Percentiles rank a stretch among this genome's conserved stretches.
These are phyloP conservation scores for Crotalus viridis DNA, from an alignment of 2,113 vertebrate genomes.

Conservation along the genomic window DNA sequence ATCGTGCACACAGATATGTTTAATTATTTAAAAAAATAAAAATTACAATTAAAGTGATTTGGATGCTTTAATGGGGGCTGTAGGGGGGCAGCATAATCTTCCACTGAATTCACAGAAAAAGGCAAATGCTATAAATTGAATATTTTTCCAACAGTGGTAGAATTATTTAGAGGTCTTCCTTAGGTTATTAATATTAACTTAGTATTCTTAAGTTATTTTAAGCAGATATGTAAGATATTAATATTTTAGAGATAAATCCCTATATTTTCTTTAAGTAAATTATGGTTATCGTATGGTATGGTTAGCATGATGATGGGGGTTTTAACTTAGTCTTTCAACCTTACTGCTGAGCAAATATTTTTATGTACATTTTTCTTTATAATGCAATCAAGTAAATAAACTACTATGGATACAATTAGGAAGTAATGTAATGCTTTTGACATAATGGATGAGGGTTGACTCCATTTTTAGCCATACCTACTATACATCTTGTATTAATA, in stretches of 20 bases:
- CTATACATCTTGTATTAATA: too few species aligned
- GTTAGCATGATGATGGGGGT: neutral
- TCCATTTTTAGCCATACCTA: too few species aligned
- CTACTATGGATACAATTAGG: neutral
- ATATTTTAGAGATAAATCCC: neutral
- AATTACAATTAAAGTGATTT: neutral
- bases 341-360: neutral
- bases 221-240: neutral
- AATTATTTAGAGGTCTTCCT: neutral
- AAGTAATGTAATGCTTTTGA: neutral
- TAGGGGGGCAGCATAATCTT: neutral
- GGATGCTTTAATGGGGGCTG: neutral
- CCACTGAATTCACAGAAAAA: neutral
- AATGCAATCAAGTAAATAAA: neutral
- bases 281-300: neutral
- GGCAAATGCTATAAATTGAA: neutral
- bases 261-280: neutral
- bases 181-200: neutral
- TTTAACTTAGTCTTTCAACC: neutral
- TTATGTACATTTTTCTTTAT: too few species aligned
- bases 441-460: neutral
- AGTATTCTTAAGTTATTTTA: neutral
- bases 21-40: neutral
- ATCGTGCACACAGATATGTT: neutral
- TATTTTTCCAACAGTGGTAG: neutral